Evolutionary conservation across 2,888 invertebrate species (phyloP).

Genomic region (Panopea generosa): DNA sequence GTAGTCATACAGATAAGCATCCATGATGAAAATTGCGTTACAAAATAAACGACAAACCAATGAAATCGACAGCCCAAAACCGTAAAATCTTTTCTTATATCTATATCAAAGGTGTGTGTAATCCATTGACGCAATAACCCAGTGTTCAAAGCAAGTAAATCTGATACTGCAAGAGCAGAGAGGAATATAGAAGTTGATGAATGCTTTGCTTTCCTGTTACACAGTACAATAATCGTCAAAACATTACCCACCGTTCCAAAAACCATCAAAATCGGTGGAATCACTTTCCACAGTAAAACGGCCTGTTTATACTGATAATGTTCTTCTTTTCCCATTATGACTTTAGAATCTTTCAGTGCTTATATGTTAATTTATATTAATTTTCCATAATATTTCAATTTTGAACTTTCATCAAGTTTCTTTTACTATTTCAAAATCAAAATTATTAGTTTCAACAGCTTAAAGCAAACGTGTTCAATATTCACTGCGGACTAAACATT

Average conservation of each 20-base stretch:
- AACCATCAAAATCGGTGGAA: background rate
- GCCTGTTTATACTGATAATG: background rate
- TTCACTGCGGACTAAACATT: too few species aligned
- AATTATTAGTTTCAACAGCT: too few species aligned
- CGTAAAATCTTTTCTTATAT: conserved; percentile 31
- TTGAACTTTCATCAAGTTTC: too few species aligned
- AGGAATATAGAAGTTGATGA: conserved; percentile 2
- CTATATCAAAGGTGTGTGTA: conserved; percentile 23
- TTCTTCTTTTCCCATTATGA: background rate
- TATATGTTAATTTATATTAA: too few species aligned
- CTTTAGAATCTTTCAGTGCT: too few species aligned
- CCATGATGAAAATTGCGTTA: conserved; percentile 53
- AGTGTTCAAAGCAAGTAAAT: conserved; percentile 5
- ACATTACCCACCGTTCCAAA: conserved; percentile 2
- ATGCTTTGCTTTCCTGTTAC: background rate
- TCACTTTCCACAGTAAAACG: background rate
- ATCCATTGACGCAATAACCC: conserved; percentile 5
- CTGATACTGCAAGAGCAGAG: background rate
- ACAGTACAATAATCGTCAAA: background rate
- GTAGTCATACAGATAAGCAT: conserved; percentile 44
- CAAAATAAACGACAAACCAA: conserved; percentile 42
- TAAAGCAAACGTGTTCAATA: too few species aligned
- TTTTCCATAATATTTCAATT: too few species aligned
- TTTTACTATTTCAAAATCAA: too few species aligned
- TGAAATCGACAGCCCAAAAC: conserved; percentile 36